Conservation (phyloP, 2,113 vertebrate species). For the Catharus fuscescens region DNA sequence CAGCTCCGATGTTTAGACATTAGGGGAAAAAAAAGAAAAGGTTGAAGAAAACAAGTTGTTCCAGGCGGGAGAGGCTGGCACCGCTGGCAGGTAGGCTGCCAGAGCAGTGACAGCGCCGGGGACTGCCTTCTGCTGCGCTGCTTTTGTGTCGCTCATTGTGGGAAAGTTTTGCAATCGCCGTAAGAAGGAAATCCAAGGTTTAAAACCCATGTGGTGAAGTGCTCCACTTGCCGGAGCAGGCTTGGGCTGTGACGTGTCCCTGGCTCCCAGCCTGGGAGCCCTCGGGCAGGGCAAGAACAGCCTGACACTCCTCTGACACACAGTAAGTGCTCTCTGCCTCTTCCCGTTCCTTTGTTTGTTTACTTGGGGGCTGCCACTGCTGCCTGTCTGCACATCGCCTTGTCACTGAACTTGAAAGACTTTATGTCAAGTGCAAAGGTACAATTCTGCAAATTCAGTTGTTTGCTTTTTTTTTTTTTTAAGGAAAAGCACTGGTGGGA, state of each 20-base stretch:
- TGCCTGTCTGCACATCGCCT: neutral
- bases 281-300: neutral
- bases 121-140: neutral
- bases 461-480: neutral
- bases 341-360: neutral
- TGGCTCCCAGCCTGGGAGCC: constrained; percentile 41
- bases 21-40: accelerated
- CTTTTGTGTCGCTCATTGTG: neutral
- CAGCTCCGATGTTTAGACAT: neutral
- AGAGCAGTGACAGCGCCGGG: neutral
- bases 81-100: neutral
- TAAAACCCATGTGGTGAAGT: neutral
- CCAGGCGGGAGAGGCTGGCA: neutral
- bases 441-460: neutral
- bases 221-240: neutral
- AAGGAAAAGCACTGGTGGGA: neutral
- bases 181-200: constrained; percentile 39
- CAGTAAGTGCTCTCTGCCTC: constrained; percentile 40
- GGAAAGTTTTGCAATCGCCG: neutral
- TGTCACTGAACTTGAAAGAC: neutral
- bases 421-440: neutral
- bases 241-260: neutral
- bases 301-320: neutral
- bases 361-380: neutral
- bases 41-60: neutral